Evolutionary conservation across 64 coral and sea anemone genomes (phyloP), one percentile per base, ranked within the genome.

Genomic region (Montipora efflorescens): DNA sequence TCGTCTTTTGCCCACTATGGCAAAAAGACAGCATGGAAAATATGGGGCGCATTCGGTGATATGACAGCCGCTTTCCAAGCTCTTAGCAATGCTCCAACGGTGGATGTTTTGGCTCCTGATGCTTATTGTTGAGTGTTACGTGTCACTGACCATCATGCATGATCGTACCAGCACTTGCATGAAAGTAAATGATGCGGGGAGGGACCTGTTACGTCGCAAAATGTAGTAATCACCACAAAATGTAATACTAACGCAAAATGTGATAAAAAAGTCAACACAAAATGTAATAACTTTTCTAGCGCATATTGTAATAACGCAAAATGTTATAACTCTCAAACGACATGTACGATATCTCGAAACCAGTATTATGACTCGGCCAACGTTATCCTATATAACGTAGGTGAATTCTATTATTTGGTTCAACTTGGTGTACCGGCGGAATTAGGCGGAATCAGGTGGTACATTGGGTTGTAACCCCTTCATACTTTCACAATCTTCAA

Each of bases 301-400:
- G 61, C 61, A 66, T 12, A 66, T 66, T 66, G 8, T 66, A 66
- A 66, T 66, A 66, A 66, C 61, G 61, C 15, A 66, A 66, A 66
- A 66, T 66, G 61, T 66, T 14, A 66, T 18, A 66, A 66, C 61
- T 66, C 61, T 66, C 15, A 14, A 66, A 66, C 15, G 15, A 66
- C 15, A 66, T 66, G 61, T 66, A 66, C 10, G 61, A 66, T 66
- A 66, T 66, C 61, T 66, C 61, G 61, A 66, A 8, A 66, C 15
- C 61, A 66, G 61, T 66, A 66, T 15, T 66, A 66, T 15, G 61
- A 66, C 61, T 66, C 61, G 61, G 61, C 61, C 61, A 66, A 66
- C 61, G 61, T 66, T 66, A 66, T 66, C 61, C 61, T 66, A n/a
- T n/a, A n/a, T n/a, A 66, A 66, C 61, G 61, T 66, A 66, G 61